Evolutionary conservation across 2,888 invertebrate species (phyloP), one percentile per base, ranked within the genome.

Genomic region (Eudemis profundana): DNA sequence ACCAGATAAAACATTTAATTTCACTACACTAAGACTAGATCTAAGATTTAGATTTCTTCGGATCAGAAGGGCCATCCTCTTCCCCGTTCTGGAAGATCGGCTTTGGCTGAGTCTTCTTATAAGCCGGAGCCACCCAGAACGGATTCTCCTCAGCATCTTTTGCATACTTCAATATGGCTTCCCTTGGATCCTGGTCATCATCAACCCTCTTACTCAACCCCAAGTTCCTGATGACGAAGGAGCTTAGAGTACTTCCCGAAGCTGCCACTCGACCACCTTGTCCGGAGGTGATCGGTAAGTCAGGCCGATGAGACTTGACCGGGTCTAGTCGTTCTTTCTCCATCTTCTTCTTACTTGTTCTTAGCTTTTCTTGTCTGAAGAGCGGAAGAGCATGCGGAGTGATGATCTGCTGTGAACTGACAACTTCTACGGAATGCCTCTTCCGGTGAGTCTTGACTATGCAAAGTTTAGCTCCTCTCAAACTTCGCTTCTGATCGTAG

Each of bases 141-240:
- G 99, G 99, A 93, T 99, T 97, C 80, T 98, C 97, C 53, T 94
- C 98, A 0, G 98, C 99, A 1, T 98, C 98, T 80, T 98, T 97
- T 0, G 99, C 99, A 83, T 95, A 98, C 72, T 98, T 96, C 64
- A 99, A 89, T 72, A 99, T 98, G 1, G 99, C 99, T 78, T 98
- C 98, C 54, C 99, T 93, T 0, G 99, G 98, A 92, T 99, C 98
- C 74, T 96, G 96, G 81, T 97, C 97, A 82, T 98, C 98, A 76
- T 98, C 96, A 0, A 98, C 96, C 49, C 97, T 93, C 75, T 98
- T 98, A 79, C 98, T 98, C 7, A 98, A 92, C 0, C 99, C 99
- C 61, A 99, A 93, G 83, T 99, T 98, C 66, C 99, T 95, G 50
- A 99, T 98, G 7, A 99, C 98, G 82, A 97, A 99, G 1, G 99